A percentile compares a stretch with the other conserved stretches of the same genome.
phyloP scores from a whole-genome alignment of 2,888 invertebrate species.

The Cheilosia urbana region DNA sequence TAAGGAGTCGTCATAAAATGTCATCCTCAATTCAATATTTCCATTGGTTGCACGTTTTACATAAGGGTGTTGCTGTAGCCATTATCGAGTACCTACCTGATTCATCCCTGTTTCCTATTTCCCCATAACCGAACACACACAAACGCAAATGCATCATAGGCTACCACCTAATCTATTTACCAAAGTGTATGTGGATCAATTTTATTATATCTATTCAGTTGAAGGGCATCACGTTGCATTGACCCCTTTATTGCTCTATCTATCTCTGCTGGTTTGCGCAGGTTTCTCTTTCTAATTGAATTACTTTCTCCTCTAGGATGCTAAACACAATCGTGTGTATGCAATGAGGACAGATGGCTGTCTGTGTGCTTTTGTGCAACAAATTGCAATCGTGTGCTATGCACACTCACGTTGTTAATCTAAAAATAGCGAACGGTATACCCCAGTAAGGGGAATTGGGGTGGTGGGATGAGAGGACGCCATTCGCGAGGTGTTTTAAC shows the following conservation, averaged over 20 bases:
- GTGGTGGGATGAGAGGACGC: slow-evolving; percentile 55
- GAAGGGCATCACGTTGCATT: slow-evolving; percentile 78
- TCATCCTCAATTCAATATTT: slow-evolving; percentile 41
- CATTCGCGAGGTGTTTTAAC: slow-evolving; percentile 51
- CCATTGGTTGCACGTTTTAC: slow-evolving; percentile 48
- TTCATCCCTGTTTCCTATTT: slow-evolving; percentile 45
- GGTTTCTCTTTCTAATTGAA: slow-evolving; percentile 75
- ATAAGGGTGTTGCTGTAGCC: slow-evolving; percentile 45
- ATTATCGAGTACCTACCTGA: not conserved
- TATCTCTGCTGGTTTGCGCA: slow-evolving; percentile 65
- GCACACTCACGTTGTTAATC: slow-evolving; percentile 45
- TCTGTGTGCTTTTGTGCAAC: slow-evolving; percentile 36
- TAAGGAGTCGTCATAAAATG: slow-evolving; percentile 43
- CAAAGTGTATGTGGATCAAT: slow-evolving; percentile 59
- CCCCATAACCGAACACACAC: not conserved
- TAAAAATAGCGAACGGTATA: slow-evolving; percentile 69
- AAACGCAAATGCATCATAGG: slow-evolving; percentile 10
- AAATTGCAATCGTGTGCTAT: slow-evolving; percentile 44
- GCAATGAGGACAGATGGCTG: slow-evolving; percentile 5
- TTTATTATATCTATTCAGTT: slow-evolving; percentile 73
- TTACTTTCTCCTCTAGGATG: slow-evolving; percentile 74
- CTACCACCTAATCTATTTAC: not conserved
- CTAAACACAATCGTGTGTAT: slow-evolving; percentile 14
- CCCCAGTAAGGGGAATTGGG: not conserved
- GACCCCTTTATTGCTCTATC: slow-evolving; percentile 77